phyloP scores from a whole-genome alignment of 2,113 vertebrate genomes.

The Scortum barcoo region DNA sequence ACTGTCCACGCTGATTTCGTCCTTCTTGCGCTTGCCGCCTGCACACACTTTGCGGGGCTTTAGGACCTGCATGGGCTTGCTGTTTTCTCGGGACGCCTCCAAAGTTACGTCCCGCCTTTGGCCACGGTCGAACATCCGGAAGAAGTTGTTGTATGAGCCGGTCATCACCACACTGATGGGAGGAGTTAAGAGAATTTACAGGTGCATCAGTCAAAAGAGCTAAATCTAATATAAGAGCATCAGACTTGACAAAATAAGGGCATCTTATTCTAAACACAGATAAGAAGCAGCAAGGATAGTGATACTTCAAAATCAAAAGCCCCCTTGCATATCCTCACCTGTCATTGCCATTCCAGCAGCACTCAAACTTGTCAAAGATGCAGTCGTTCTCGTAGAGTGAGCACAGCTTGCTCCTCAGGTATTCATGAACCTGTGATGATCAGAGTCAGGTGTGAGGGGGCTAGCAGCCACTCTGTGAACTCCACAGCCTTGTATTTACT shows the following conservation, averaged over 20 bases:
- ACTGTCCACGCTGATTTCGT: constrained; percentile 99
- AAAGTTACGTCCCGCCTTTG: constrained; percentile 93
- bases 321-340: constrained; percentile 70
- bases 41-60: constrained; percentile 96
- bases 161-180: constrained; percentile 94
- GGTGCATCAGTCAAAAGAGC: background rate
- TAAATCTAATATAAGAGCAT: background rate
- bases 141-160: constrained; percentile 99
- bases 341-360: constrained; percentile 88
- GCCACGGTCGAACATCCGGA: constrained; percentile 97
- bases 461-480: background rate
- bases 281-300: background rate
- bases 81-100: constrained; percentile 97
- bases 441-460: background rate
- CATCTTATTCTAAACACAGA: background rate
- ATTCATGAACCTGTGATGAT: constrained; percentile 82
- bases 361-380: constrained; percentile 89
- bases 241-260: background rate
- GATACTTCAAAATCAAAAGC: no score
- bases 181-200: background rate
- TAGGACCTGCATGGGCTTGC: constrained; percentile 93
- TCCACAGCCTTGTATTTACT: no score
- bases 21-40: constrained; percentile 97
- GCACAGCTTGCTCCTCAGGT: constrained; percentile 87
- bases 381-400: constrained; percentile 88